phyloP scores from a whole-genome alignment of 2,888 invertebrate species.

The Heteromurus nitidus region DNA sequence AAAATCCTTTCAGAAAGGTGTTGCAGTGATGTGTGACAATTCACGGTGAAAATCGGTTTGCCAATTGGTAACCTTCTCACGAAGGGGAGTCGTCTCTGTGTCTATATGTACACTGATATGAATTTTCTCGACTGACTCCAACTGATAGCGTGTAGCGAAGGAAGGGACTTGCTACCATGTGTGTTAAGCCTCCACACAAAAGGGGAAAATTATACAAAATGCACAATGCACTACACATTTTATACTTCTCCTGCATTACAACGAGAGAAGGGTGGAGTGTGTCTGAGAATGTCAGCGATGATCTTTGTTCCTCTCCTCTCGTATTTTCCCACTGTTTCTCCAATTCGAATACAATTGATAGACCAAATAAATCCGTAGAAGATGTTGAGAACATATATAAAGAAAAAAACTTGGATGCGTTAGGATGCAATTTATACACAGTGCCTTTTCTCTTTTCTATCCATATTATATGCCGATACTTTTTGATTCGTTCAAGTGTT shows the following conservation, averaged over 20 bases:
- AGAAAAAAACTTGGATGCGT: no score
- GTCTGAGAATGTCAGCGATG: background rate
- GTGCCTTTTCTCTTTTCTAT: background rate
- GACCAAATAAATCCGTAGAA: background rate
- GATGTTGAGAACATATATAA: background rate
- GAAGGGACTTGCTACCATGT: background rate
- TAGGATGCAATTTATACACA: no score
- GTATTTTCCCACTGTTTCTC: background rate
- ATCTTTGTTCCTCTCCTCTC: background rate
- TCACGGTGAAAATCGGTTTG: no score
- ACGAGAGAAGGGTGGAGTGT: background rate
- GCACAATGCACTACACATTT: background rate
- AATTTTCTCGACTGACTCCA: background rate
- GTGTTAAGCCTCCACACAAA: no score
- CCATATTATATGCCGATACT: background rate
- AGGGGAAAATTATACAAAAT: background rate
- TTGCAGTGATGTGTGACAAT: no score
- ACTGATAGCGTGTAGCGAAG: background rate
- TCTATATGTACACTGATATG: background rate
- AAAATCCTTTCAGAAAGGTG: no score
- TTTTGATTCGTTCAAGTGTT: background rate
- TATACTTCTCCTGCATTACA: background rate
- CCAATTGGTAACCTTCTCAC: conserved; percentile 4
- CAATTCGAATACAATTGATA: conserved; percentile 6
- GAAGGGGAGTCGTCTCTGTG: no score